Conservation (phyloP, 2,888 invertebrate species). For the Arrhopalites spinosus region DNA sequence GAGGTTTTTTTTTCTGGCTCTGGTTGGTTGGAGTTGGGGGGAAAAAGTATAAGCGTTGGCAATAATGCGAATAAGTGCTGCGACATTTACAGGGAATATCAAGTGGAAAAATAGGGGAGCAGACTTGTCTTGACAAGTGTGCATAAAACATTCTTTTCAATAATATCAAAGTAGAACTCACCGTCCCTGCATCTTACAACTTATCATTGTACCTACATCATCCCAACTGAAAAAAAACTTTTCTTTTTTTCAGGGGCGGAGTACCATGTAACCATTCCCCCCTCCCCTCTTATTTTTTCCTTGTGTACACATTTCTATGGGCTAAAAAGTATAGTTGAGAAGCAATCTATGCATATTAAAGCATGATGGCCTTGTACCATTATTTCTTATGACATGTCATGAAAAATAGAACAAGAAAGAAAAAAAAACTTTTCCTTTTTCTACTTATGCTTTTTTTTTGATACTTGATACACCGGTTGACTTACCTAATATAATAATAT, state of each 20-base stretch:
- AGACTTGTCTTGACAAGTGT: conserved; percentile 1
- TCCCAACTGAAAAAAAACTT: neutral
- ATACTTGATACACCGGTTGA: neutral
- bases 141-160: conserved; percentile 4
- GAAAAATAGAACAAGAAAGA: conserved; percentile 5
- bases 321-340: too few relatives aligned
- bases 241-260: neutral
- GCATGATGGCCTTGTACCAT: neutral
- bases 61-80: conserved; percentile 8
- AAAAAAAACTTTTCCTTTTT: neutral
- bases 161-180: neutral
- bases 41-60: neutral
- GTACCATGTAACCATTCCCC: neutral
- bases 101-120: neutral
- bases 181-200: neutral
- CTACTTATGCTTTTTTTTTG: neutral
- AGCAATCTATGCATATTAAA: neutral
- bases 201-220: neutral
- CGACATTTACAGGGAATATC: conserved; percentile 5
- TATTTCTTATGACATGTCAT: conserved; percentile 22
- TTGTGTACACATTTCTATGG: neutral
- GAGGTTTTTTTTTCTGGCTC: neutral
- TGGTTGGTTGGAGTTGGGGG: too few relatives aligned
- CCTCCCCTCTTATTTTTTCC: neutral
- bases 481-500: too few relatives aligned